Percentiles rank a stretch among this genome's conserved stretches.
phyloP scores from a whole-genome alignment of 2,888 invertebrate species.

The Steromphala cineraria region DNA sequence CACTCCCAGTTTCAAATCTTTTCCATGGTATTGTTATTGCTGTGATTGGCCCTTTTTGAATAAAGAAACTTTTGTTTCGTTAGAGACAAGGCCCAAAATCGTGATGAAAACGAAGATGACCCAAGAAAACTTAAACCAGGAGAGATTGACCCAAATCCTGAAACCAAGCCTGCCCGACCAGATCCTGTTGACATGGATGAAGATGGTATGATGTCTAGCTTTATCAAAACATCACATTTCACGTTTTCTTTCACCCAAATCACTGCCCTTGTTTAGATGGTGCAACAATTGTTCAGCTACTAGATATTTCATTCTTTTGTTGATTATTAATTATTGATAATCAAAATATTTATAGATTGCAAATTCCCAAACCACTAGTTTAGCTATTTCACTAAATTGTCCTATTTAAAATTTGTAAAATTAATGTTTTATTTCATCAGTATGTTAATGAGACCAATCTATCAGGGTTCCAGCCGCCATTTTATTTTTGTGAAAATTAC shows the following conservation, averaged over 20 bases:
- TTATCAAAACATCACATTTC: neutral
- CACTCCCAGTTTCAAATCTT: no score
- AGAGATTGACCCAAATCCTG: conserved; percentile 99
- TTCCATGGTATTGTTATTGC: neutral
- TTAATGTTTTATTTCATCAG: no score
- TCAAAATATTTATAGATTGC: no score
- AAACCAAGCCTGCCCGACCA: conserved; percentile 98
- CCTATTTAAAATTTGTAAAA: no score
- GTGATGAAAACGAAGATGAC: conserved; percentile 81
- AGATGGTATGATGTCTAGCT: conserved; percentile 83
- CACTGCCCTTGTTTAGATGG: neutral
- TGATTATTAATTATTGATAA: conserved; percentile 34
- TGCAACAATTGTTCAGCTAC: neutral
- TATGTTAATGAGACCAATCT: no score
- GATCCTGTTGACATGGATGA: conserved; percentile 99
- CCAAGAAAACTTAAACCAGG: conserved; percentile 98
- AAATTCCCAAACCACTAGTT: no score
- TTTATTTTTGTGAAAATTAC: no score
- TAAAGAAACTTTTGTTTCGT: conserved; percentile 29
- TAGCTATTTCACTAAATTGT: no score
- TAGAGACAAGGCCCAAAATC: conserved; percentile 80
- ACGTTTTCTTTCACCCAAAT: neutral
- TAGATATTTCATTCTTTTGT: neutral
- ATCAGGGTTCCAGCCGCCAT: no score
- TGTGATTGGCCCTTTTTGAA: neutral